Conservation (phyloP, 2,888 invertebrate species). For the Chironomus riparius region DNA sequence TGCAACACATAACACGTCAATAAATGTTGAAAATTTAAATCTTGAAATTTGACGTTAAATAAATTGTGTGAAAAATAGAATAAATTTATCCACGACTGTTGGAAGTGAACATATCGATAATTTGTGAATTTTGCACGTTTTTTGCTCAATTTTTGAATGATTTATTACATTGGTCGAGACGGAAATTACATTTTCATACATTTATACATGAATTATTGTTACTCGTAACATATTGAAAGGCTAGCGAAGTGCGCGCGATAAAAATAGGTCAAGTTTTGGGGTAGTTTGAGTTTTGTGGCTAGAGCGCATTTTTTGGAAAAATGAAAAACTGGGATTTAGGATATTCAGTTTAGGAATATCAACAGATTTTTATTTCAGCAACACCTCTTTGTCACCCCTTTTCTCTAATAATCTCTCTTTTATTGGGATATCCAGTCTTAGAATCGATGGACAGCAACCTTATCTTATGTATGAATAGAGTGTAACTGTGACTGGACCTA, state of each 20-base stretch:
- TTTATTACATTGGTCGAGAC: slow-evolving; percentile 3
- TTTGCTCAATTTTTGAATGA: slow-evolving; percentile 11
- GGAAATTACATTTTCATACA: slow-evolving; percentile 2
- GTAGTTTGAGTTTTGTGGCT: too few relatives aligned
- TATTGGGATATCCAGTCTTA: too few relatives aligned
- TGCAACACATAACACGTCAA: background rate
- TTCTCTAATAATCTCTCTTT: too few relatives aligned
- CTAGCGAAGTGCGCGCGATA: background rate
- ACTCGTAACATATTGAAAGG: background rate
- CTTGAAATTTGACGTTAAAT: slow-evolving; percentile 3
- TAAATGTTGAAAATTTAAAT: slow-evolving; percentile 14
- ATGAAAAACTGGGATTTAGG: too few relatives aligned
- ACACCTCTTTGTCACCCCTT: too few relatives aligned
- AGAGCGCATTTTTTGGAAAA: too few relatives aligned
- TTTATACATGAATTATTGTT: background rate
- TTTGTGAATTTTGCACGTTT: background rate
- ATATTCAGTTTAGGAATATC: too few relatives aligned
- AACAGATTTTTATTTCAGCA: too few relatives aligned
- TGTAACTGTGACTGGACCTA: too few relatives aligned
- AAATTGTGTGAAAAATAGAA: background rate
- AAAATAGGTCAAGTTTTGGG: background rate
- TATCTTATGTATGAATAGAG: too few relatives aligned
- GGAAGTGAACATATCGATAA: background rate
- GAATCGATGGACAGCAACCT: too few relatives aligned
- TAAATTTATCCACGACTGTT: background rate